These are phyloP conservation scores for Pseudotriccus pelzelni DNA, from an alignment of 2,797 vertebrate species.

Conservation along the genomic window DNA sequence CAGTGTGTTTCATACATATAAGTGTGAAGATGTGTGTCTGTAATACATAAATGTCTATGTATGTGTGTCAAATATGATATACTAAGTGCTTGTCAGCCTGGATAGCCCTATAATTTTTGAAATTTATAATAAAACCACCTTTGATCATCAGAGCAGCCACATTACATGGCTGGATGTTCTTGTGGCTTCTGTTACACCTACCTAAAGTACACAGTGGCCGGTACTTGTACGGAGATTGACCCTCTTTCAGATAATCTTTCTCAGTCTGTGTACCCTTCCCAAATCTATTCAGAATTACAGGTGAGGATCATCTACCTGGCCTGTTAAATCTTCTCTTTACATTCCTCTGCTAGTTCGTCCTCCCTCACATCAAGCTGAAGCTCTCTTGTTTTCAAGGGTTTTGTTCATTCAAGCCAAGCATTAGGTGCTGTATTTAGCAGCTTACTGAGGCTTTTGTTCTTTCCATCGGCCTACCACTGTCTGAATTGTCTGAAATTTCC, in stretches of 20 bases:
- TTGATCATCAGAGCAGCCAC: not conserved
- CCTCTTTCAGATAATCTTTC: not conserved
- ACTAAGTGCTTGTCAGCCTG: not conserved
- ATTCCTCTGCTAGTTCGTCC: not conserved
- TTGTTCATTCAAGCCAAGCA: not conserved
- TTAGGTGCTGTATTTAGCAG: not conserved
- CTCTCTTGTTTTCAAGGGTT: not conserved
- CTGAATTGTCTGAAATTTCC: not conserved
- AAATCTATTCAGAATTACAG: not conserved
- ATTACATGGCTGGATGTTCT: not conserved
- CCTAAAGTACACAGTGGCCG: not conserved
- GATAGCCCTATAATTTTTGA: not conserved
- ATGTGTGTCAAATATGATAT: not conserved
- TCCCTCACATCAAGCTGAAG: not conserved
- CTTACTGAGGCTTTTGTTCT: not conserved
- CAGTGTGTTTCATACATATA: not conserved
- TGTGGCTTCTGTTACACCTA: not conserved
- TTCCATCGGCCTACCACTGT: fast-evolving
- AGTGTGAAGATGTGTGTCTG: not conserved
- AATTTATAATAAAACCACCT: not conserved
- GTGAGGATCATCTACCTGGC: not conserved
- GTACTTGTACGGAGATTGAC: not conserved
- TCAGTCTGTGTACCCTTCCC: not conserved
- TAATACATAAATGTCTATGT: not conserved
- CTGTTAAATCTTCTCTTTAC: not conserved